phyloP scores from a whole-genome alignment of 1,140 invertebrate genomes.

The Periplaneta americana region DNA sequence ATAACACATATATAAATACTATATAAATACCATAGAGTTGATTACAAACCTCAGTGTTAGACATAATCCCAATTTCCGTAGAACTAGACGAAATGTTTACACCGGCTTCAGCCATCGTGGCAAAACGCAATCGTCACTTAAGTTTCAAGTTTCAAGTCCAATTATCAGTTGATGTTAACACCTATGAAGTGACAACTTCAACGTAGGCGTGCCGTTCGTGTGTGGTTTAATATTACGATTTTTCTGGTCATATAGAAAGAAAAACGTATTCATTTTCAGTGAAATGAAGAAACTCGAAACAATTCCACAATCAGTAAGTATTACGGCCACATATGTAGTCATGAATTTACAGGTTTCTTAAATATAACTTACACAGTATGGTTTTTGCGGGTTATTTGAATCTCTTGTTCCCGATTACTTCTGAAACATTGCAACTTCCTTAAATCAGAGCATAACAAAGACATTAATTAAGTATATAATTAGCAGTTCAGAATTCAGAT shows the following conservation, averaged over 20 bases:
- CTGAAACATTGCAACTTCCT: too few relatives aligned
- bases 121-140: not conserved
- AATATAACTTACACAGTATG: too few relatives aligned
- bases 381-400: not conserved
- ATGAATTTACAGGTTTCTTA: too few relatives aligned
- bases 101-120: slow-evolving; percentile 19
- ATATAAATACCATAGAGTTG: too few relatives aligned
- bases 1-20: too few relatives aligned
- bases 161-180: not conserved
- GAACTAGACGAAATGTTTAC: not conserved
- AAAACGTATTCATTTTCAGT: not conserved
- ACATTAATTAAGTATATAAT: too few relatives aligned
- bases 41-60: not conserved
- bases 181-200: not conserved
- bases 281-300: not conserved
- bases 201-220: not conserved
- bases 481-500: too few relatives aligned
- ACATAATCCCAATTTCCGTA: not conserved
- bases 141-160: not conserved
- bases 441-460: too few relatives aligned
- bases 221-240: not conserved
- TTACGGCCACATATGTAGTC: too few relatives aligned
- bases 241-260: not conserved
- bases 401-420: not conserved
- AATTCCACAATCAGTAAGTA: not conserved